Conservation (phyloP, 2,888 invertebrate genomes). For the Thymelicus sylvestris region DNA sequence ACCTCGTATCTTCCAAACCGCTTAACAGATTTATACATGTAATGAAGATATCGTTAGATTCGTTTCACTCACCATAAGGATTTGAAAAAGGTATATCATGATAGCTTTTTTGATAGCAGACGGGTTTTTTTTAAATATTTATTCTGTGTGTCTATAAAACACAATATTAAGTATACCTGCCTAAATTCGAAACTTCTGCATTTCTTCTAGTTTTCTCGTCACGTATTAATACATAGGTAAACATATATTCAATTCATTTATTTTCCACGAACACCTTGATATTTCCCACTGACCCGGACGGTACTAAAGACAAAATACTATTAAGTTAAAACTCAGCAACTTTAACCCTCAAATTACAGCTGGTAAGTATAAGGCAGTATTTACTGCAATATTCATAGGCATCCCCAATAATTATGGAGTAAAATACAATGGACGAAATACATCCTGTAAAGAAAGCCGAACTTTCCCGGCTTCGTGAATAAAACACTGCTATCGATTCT, state of each 20-base stretch:
- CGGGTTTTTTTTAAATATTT: too few relatives aligned
- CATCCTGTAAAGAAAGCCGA: constrained; percentile 46
- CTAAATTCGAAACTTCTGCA: too few relatives aligned
- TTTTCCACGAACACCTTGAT: background rate
- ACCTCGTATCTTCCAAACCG: too few relatives aligned
- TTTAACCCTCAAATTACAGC: constrained; percentile 32
- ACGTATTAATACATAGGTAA: too few relatives aligned
- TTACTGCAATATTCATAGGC: constrained; percentile 39
- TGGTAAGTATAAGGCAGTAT: constrained; percentile 23
- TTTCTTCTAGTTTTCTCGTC: too few relatives aligned
- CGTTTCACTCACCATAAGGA: too few relatives aligned
- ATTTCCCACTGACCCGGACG: background rate
- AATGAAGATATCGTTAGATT: too few relatives aligned
- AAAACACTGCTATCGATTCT: constrained; percentile 69
- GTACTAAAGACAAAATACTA: background rate
- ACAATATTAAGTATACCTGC: too few relatives aligned
- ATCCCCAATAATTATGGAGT: constrained; percentile 43
- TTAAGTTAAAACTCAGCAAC: constrained; percentile 17
- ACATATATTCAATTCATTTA: background rate
- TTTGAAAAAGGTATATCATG: too few relatives aligned
- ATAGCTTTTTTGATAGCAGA: too few relatives aligned
- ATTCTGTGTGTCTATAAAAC: too few relatives aligned
- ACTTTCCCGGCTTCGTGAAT: constrained; percentile 59
- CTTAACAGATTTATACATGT: too few relatives aligned
- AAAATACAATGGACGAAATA: constrained; percentile 33